phyloP scores from a whole-genome alignment of 2,113 vertebrate species.

The Enhydra lutris region DNA sequence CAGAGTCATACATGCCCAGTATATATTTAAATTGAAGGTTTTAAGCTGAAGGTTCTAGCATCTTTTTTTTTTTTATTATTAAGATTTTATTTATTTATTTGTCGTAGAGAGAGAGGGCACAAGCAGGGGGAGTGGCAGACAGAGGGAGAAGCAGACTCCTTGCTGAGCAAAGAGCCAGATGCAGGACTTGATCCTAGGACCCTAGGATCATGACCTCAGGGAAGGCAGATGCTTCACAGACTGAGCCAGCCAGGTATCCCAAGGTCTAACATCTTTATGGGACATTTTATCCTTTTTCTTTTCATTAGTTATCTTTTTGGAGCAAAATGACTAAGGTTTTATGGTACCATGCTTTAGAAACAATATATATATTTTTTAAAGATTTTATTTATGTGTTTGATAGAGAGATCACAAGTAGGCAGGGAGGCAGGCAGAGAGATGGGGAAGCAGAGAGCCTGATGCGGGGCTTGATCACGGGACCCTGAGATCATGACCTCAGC shows the following conservation, averaged over 20 bases:
- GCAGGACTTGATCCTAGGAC: background rate
- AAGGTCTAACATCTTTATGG: background rate
- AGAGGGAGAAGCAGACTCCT: background rate
- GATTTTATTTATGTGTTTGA: too few relatives aligned
- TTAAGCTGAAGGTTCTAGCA: background rate
- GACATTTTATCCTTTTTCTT: background rate
- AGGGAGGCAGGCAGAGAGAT: too few relatives aligned
- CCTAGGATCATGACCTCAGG: background rate
- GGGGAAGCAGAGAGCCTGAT: too few relatives aligned
- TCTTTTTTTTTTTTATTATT: background rate
- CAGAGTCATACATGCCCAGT: background rate
- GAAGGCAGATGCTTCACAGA: background rate
- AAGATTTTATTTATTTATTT: background rate
- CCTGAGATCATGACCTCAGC: too few relatives aligned
- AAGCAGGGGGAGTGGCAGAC: background rate
- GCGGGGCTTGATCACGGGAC: too few relatives aligned
- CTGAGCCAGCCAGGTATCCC: background rate
- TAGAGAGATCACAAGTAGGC: too few relatives aligned
- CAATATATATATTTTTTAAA: too few relatives aligned
- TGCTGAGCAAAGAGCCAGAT: background rate
- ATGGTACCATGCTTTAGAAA: background rate
- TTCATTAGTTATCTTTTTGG: background rate
- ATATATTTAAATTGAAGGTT: background rate
- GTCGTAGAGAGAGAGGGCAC: background rate
- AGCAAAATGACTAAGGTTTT: background rate